phyloP scores from a whole-genome alignment of 2,113 vertebrate genomes.

The Morphnarchus princeps region DNA sequence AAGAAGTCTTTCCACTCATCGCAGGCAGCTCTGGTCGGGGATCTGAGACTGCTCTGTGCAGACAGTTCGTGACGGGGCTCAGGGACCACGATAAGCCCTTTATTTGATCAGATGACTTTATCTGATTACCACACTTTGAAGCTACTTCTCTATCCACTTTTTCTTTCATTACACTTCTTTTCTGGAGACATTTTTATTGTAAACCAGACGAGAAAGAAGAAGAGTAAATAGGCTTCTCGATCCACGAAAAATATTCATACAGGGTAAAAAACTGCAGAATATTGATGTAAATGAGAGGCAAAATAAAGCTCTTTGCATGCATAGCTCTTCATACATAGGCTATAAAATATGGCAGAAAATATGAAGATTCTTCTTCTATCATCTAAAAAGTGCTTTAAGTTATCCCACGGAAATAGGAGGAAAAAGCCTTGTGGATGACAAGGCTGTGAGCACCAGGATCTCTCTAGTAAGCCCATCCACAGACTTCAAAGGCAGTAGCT shows the following conservation, averaged over 20 bases:
- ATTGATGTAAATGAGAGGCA: neutral
- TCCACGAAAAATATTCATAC: neutral
- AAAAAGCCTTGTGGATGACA: neutral
- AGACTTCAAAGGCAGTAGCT: neutral
- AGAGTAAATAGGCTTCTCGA: conserved; percentile 24
- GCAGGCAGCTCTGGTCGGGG: neutral
- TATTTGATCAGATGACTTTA: conserved; percentile 1
- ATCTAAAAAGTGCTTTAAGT: neutral
- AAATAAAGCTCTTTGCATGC: neutral
- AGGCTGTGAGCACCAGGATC: neutral
- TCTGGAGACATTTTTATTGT: neutral
- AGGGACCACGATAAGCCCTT: neutral
- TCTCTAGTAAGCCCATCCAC: neutral
- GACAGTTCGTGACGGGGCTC: neutral
- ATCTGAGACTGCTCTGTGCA: neutral
- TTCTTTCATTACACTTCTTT: neutral
- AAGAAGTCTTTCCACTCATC: neutral
- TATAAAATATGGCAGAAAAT: neutral
- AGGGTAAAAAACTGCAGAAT: neutral
- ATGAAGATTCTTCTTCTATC: neutral
- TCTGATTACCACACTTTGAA: neutral
- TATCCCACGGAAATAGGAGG: neutral
- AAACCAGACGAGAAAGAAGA: neutral
- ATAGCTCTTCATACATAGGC: neutral
- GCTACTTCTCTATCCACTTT: neutral